Percentiles rank a stretch among this genome's conserved stretches.
These are phyloP conservation scores for Tetranychus truncatus DNA, from an alignment of 2,888 invertebrate genomes.

Conservation along the genomic window DNA sequence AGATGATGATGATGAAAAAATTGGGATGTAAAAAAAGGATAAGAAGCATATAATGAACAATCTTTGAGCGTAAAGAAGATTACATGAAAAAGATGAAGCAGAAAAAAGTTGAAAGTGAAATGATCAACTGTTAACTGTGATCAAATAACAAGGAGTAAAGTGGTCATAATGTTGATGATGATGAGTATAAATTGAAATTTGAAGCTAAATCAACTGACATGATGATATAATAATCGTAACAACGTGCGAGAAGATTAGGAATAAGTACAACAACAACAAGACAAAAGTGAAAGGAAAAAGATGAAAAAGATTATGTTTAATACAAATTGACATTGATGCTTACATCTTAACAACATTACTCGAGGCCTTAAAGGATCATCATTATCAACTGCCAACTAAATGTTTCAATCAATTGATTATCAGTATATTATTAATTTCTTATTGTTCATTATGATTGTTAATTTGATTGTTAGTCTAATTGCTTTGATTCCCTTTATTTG, in stretches of 20 bases:
- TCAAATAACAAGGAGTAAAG: not conserved
- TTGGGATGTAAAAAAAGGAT: not conserved
- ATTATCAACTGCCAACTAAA: not conserved
- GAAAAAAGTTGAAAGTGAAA: not conserved
- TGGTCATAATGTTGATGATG: not conserved
- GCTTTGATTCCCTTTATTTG: not conserved
- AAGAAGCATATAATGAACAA: not conserved
- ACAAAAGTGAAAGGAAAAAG: too few relatives aligned
- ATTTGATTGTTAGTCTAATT: not conserved
- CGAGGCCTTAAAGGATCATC: not conserved
- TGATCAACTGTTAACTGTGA: not conserved
- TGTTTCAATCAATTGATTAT: not conserved
- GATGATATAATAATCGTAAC: not conserved
- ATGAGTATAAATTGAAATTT: not conserved
- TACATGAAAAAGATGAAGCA: not conserved
- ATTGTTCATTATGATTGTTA: not conserved
- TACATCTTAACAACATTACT: not conserved
- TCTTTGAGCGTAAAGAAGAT: not conserved
- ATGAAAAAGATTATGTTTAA: not conserved
- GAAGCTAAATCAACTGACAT: not conserved
- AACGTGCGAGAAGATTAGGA: not conserved
- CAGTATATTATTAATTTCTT: not conserved
- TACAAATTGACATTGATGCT: not conserved
- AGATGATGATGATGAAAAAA: not conserved
- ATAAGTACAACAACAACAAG: too few relatives aligned